phyloP scores from a whole-genome alignment of 2,113 vertebrate species.

The Lathamus discolor region DNA sequence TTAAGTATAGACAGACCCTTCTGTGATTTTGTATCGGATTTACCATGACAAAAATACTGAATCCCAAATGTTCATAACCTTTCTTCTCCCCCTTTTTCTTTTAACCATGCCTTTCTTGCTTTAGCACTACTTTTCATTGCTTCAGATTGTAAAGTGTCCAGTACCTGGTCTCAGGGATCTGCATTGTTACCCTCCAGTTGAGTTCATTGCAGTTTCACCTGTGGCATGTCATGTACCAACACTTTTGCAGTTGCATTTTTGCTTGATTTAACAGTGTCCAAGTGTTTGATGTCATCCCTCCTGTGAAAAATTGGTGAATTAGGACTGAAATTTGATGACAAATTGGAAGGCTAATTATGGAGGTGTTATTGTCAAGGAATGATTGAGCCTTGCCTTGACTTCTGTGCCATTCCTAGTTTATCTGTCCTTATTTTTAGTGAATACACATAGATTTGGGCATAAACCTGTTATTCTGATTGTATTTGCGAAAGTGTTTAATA shows the following conservation, averaged over 20 bases:
- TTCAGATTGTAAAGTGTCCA: not conserved
- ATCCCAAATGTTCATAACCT: not conserved
- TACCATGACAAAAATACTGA: not conserved
- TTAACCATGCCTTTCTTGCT: not conserved
- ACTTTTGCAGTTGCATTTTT: not conserved
- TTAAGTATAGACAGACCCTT: not conserved
- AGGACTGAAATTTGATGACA: not conserved
- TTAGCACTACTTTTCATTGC: not conserved
- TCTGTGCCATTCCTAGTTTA: not conserved
- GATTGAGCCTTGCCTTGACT: not conserved
- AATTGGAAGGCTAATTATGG: not conserved
- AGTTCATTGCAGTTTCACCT: not conserved
- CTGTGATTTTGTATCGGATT: not conserved
- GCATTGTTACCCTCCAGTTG: not conserved
- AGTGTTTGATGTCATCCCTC: not conserved
- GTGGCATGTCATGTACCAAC: not conserved
- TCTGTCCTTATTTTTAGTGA: not conserved
- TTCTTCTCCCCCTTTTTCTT: rapidly evolving
- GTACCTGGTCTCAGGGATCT: not conserved
- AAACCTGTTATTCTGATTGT: not conserved
- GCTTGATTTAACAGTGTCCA: not conserved
- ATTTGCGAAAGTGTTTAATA: not conserved
- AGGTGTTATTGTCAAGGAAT: not conserved
- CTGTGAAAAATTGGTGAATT: not conserved
- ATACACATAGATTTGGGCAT: not conserved